Evolutionary conservation across 2,797 vertebrate species (phyloP).

Genomic region (Halcyon badia): DNA sequence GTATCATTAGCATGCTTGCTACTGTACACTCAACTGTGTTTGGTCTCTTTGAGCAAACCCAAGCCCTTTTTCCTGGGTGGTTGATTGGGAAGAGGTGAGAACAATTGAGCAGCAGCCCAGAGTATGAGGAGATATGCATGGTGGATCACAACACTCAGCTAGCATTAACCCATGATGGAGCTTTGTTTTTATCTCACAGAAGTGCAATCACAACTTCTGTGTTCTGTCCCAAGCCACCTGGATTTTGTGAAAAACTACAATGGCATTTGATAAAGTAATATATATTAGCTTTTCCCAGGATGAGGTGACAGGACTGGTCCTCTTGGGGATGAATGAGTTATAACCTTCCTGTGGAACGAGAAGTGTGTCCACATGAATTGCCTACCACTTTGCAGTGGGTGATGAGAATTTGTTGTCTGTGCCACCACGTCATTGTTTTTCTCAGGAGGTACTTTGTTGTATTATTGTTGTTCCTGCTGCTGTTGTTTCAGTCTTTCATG

Average conservation of each 20-base stretch:
- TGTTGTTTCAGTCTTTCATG: slow-evolving; percentile 51
- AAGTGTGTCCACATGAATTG: accelerated
- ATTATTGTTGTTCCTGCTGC: slow-evolving; percentile 19
- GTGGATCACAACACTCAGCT: neutral
- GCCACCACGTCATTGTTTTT: neutral
- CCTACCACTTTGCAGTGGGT: neutral
- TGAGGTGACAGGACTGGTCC: neutral
- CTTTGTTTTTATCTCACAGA: neutral
- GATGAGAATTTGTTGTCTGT: neutral
- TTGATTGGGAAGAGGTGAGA: neutral
- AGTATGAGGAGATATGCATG: neutral
- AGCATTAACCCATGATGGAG: neutral
- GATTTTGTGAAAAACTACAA: neutral
- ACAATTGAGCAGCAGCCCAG: neutral
- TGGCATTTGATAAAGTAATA: neutral
- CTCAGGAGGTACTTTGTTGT: neutral
- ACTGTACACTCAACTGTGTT: neutral
- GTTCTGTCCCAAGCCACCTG: neutral
- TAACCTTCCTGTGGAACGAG: neutral
- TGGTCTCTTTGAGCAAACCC: neutral
- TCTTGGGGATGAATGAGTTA: neutral
- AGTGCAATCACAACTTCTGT: neutral
- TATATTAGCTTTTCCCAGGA: neutral
- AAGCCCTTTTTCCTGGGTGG: neutral
- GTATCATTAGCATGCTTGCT: neutral